These are phyloP conservation scores for Chloroceryle amazona DNA, from an alignment of 2,797 vertebrate species.

Conservation along the genomic window DNA sequence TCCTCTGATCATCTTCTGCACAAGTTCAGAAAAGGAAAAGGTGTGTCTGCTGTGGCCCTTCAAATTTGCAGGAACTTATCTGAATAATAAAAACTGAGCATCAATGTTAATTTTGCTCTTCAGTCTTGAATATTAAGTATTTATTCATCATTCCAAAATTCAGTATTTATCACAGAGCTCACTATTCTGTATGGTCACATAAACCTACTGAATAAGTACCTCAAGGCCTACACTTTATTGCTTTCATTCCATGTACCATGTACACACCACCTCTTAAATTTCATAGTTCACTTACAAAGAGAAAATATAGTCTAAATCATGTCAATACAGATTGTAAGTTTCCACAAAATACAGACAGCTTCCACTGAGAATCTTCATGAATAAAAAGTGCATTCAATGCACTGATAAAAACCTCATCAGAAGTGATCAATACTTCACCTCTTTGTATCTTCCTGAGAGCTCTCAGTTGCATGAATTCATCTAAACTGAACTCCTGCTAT, in stretches of 20 bases:
- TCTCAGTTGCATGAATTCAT: background rate
- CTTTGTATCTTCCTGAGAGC: background rate
- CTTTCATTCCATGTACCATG: background rate
- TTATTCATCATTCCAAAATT: constrained; percentile 1
- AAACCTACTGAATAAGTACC: background rate
- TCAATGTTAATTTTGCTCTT: background rate
- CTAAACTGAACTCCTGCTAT: background rate
- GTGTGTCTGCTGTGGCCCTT: background rate
- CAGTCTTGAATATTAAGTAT: background rate
- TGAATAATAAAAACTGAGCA: background rate
- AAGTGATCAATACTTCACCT: background rate
- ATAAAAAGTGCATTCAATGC: background rate
- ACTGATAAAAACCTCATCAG: background rate
- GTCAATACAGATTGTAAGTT: background rate
- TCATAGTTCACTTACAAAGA: background rate
- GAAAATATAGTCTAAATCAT: background rate
- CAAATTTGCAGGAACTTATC: background rate
- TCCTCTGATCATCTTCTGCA: background rate
- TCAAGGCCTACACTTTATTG: background rate
- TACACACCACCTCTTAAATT: background rate
- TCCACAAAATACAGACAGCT: background rate
- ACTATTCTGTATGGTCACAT: background rate
- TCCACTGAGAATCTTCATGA: background rate
- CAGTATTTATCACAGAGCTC: background rate
- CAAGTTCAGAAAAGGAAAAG: background rate